Evolutionary conservation across 2,888 invertebrate genomes (phyloP), one percentile per base, ranked within the genome.

Genomic region (Pheosia gnoma): DNA sequence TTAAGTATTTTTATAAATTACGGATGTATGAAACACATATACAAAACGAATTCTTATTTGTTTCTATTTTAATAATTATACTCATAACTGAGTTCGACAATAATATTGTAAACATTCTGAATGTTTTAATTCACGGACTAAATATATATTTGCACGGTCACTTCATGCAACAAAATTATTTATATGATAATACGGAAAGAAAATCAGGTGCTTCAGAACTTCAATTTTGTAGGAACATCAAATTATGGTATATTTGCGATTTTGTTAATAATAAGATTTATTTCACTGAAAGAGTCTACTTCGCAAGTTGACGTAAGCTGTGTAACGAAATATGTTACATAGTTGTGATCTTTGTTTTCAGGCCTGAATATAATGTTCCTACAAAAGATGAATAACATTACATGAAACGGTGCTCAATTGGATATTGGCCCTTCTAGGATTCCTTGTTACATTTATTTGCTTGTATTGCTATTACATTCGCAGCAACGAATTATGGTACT

Each of bases 31-130:
- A 57, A 13, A 45, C 25, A 52, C 3, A 52, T 51, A 6, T 51
- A 36, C 37, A 37, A 53, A 0, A 5, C 0, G 51, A 10, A 37
- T 53, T 38, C 53, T 51, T 37, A 37, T 53, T 37, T 53, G 52
- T 53, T 37, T 53, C 53, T 37, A 53, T 38, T 53, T 53, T 37
- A 53, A 53, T 36, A 36, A 53, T 53, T 53, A 37, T 53, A 47
- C 11, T 51, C 25, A 61, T 66, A 71, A 73, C 64, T 74, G 70
- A 74, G 70, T 74, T 72, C 74, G 74, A 76, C 74, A 76, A 74
- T 76, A 74, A 74, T 61, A 65, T 68, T 66, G 53, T 70, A 66
- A 66, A 60, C 65, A 69, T 67, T 61, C 67, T 60, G 37, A 56
- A 54, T 54, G 51, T 53, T 61, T 62, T 63, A 63, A 59, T 64